Base-by-base conservation (phyloP, 2,888 invertebrate species). In the Saturnia japonica region DNA sequence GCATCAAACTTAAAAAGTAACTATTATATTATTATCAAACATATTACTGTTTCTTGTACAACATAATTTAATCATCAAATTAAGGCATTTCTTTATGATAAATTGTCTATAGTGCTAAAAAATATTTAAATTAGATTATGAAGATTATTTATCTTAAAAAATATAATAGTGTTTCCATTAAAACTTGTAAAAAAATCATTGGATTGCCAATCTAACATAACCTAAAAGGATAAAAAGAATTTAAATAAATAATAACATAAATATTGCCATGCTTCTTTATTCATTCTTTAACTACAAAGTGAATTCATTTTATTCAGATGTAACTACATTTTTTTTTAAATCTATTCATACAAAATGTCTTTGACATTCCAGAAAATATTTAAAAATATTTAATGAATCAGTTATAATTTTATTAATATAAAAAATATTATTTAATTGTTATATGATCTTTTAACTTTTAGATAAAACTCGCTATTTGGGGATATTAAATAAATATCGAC, bases 181-280 rank as follows among this genome's bases (percentile, higher is more conserved):
- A 54, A 60, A 12, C 57, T 25, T 60, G 34, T 34, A 34, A 14
- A 60, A 60, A 60, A 6, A 60, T 54, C 9, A 54, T 11, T 28
- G 57, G 1, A 28, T 25, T 60, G 14, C 3, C 25, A 60, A 60
- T 28, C 14, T 25, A 60, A 60, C 9, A 54, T 14, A 60, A 60
- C 14, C 25, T 28, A 60, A 60, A 60, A 25, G 57, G 28, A 14
- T 25, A 25, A 12, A 60, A 28, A 60, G 25, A 60, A 28, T 28
- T 60, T 14, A 4, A 54, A 28, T 3, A 60, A 60, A 60, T 14
- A 60, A 60, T 60, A 60, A 28, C 0, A 3, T 2, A 28, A 60
- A 28, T 60, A 6, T 40, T 64, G n/a, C 40, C 64, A 64, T 64
- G 64, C 64, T 60, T 60, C 4, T 64, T n/a, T 64, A n/a, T 64